A percentile compares a stretch with the other conserved stretches of the same genome.
These are phyloP conservation scores for Erebia epiphron DNA, from an alignment of 2,888 invertebrate species.

Conservation along the genomic window DNA sequence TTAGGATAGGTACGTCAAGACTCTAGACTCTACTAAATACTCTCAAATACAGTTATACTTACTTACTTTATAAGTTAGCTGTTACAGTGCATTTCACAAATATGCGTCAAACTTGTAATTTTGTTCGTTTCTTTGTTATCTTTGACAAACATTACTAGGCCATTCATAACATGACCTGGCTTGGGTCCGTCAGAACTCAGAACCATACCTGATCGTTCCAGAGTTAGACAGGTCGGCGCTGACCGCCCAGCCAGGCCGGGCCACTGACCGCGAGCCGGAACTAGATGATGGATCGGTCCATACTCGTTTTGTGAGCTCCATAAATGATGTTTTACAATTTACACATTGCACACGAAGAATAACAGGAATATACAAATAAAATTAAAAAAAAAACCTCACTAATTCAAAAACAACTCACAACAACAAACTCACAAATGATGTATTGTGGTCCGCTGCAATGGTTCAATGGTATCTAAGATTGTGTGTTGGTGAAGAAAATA, in stretches of 20 bases:
- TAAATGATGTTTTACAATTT: not conserved
- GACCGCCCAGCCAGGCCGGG: conserved; percentile 39
- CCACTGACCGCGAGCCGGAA: conserved; percentile 58
- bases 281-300: conserved; percentile 35
- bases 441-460: too few relatives aligned
- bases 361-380: not conserved
- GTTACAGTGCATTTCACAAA: not conserved
- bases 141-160: not conserved
- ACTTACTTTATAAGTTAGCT: not conserved
- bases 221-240: conserved; percentile 51
- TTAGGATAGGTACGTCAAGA: too few relatives aligned
- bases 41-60: too few relatives aligned
- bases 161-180: conserved; percentile 40
- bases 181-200: conserved; percentile 59
- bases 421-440: too few relatives aligned
- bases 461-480: too few relatives aligned
- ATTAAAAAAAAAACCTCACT: too few relatives aligned
- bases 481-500: too few relatives aligned
- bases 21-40: too few relatives aligned
- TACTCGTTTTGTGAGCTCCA: not conserved
- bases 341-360: not conserved
- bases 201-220: conserved; percentile 52
- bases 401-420: not conserved
- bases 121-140: not conserved
- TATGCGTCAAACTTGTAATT: not conserved